A percentile compares a stretch with the other conserved stretches of the same genome.
Conservation (phyloP, 2,113 vertebrate species). For the Zeus faber region DNA sequence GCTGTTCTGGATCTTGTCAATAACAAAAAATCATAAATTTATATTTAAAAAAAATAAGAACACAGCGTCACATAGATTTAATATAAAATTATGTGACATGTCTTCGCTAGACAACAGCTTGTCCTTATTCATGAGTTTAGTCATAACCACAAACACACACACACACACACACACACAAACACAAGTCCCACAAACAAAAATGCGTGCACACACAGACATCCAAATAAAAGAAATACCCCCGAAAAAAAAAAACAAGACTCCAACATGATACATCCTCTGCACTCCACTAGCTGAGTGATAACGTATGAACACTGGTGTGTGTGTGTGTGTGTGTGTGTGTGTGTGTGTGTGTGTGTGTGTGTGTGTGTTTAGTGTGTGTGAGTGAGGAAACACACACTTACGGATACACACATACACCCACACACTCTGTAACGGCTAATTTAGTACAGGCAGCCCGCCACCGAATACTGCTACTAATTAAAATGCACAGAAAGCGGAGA, state of each 20-base stretch:
- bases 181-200: conserved; percentile 24
- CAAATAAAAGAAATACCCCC: neutral
- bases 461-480: conserved; percentile 70
- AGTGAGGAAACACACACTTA: no score
- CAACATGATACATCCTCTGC: conserved; percentile 24
- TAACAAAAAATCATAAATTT: no score
- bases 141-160: neutral
- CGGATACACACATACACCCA: neutral
- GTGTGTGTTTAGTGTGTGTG: conserved; percentile 46
- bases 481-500: conserved; percentile 57
- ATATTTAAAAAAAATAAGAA: no score
- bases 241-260: conserved; percentile 29
- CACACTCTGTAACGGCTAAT: conserved; percentile 56
- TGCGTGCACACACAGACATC: conserved; percentile 9
- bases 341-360: conserved; percentile 39
- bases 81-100: no score
- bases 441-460: conserved; percentile 62
- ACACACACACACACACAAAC: neutral
- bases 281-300: conserved; percentile 34
- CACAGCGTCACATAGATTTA: no score
- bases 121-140: conserved; percentile 1
- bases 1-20: no score
- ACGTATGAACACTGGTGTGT: no score
- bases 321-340: no score
- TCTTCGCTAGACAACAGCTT: no score